Evolutionary conservation across 2,888 invertebrate species (phyloP), one percentile per base, ranked within the genome.

Genomic region (Drosophila basisetae): DNA sequence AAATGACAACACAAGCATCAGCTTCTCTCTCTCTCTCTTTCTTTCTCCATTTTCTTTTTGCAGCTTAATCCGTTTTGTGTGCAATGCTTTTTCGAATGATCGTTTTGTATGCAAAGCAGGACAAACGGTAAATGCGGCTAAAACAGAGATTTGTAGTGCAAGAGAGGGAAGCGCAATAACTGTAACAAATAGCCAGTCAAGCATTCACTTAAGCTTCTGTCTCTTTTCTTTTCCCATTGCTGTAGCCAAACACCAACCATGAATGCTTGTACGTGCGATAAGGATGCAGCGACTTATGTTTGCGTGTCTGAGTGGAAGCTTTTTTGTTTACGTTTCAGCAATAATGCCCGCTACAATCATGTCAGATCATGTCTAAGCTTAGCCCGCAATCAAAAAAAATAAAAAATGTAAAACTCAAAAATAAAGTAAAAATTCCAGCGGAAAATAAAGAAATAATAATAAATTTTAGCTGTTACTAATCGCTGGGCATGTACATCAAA

Each of bases 401-500:
- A 41, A 55, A 33, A 41, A 41, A 22, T 22, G 18, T 0, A 10
- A 2, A 10, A 13, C 47, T 35, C n/a, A 22, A 69, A 73, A 67
- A 66, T 50, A 80, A 80, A 83, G 71, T 69, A 83, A 82, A 83
- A 82, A 82, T 80, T 81, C 47, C 37, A 30, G 54, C 25, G 10
- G n/a, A 79, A 68, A 66, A 72, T n/a, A 68, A 64, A 49, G 49
- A 73, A 73, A 81, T 70, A 43, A 13, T 28, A 9, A 13, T 4
- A 30, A 49, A 77, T 81, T 73, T 84, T 73, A 66, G 53, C 66
- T 68, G 50, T 50, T 33, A 47, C 67, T 84, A 87, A 89, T 87
- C 78, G 82, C 68, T 71, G 80, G 68, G 72, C 80, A 72, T 55
- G 60, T 69, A 54, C 54, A 61, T 65, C 68, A 50, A 52, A 66